A percentile compares a stretch with the other conserved stretches of the same genome.
Evolutionary conservation across 1,140 invertebrate genomes (phyloP).

Genomic region (Aphelinus certus): DNA sequence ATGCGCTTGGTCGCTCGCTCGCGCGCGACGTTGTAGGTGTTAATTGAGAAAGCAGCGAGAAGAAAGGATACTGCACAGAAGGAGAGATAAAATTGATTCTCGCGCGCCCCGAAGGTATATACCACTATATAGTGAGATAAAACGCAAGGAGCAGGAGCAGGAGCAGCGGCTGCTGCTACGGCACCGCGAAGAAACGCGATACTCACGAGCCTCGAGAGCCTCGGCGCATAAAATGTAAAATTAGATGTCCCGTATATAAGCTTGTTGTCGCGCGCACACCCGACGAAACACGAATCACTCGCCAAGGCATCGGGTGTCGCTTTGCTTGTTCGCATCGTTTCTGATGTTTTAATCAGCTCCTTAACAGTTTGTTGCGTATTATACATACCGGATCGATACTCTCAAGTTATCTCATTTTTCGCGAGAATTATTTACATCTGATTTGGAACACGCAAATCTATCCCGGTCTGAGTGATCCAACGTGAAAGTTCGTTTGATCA

Average conservation of each 20-base stretch:
- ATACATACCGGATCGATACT: no score
- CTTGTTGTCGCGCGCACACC: background rate
- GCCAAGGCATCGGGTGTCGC: no score
- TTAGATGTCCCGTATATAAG: background rate
- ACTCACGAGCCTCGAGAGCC: background rate
- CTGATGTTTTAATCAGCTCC: no score
- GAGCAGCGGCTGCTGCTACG: background rate
- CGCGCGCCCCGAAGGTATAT: background rate
- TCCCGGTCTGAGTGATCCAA: no score
- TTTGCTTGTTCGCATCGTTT: no score
- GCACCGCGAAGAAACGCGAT: background rate
- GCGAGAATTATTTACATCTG: no score
- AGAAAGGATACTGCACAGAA: constrained; percentile 27
- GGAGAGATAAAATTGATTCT: background rate
- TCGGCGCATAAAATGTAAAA: background rate
- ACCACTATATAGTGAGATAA: background rate
- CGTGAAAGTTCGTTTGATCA: no score
- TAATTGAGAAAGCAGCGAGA: constrained; percentile 10
- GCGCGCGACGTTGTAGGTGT: constrained; percentile 8
- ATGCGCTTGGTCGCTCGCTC: background rate
- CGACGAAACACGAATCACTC: no score
- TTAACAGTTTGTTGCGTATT: no score
- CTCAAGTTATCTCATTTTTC: no score
- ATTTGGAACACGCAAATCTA: no score
- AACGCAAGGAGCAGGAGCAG: background rate